Percentiles rank a stretch among this genome's conserved stretches.
phyloP scores from a whole-genome alignment of 2,888 invertebrate species.

The Tetramorium bicarinatum region DNA sequence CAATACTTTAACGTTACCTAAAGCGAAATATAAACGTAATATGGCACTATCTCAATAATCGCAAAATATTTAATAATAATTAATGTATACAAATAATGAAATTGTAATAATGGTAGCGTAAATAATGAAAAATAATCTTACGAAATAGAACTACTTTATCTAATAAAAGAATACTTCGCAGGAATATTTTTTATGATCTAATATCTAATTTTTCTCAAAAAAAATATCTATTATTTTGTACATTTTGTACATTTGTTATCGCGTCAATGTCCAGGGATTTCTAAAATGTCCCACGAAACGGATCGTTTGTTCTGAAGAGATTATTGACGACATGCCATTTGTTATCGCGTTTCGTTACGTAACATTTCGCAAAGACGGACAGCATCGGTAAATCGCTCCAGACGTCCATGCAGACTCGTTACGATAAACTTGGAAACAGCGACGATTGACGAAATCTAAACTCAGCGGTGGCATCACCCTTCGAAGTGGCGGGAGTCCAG shows the following conservation, averaged over 20 bases:
- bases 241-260: constrained; percentile 16
- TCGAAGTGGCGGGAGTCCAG: constrained; percentile 83
- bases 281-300: background rate
- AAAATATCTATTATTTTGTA: background rate
- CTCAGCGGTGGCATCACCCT: constrained; percentile 81
- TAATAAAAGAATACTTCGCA: too few species aligned
- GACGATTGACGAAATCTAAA: constrained; percentile 84
- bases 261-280: background rate
- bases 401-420: constrained; percentile 59
- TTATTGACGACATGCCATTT: constrained; percentile 28
- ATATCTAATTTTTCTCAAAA: background rate
- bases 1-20: background rate
- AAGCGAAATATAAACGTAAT: background rate
- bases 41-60: background rate
- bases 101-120: background rate
- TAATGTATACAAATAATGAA: background rate
- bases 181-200: background rate
- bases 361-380: constrained; percentile 24
- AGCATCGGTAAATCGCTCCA: constrained; percentile 56
- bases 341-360: constrained; percentile 41
- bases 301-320: background rate
- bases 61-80: background rate
- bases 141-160: background rate
- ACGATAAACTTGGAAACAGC: constrained; percentile 76
- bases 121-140: constrained; percentile 1